Evolutionary conservation across 2,797 vertebrate species (phyloP).

Genomic region (Ceyx erithaca): DNA sequence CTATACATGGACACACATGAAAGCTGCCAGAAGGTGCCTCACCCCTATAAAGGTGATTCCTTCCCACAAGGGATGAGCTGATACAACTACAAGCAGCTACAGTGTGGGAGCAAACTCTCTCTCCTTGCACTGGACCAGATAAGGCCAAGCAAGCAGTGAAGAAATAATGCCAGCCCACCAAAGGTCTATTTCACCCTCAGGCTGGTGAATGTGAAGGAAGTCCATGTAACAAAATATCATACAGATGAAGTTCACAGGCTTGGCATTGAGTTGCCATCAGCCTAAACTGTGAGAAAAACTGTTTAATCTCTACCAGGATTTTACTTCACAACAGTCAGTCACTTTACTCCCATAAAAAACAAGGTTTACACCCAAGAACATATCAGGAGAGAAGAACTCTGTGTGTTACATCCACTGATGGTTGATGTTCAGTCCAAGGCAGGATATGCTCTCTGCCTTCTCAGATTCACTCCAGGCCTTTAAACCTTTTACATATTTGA

Average conservation of each 20-base stretch:
- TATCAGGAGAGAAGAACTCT: not conserved
- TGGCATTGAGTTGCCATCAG: not conserved
- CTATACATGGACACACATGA: rapidly evolving
- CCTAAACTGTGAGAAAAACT: not conserved
- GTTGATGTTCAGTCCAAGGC: not conserved
- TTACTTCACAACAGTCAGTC: not conserved
- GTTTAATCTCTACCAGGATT: not conserved
- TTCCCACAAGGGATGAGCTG: not conserved
- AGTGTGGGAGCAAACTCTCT: not conserved
- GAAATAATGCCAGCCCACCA: not conserved
- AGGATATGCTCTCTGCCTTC: not conserved
- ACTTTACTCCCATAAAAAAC: not conserved
- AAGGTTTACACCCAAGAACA: not conserved
- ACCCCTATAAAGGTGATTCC: not conserved
- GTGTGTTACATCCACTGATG: not conserved
- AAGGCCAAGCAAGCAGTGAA: not conserved
- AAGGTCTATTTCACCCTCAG: not conserved
- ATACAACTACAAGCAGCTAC: not conserved
- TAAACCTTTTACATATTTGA: not conserved
- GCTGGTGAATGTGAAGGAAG: not conserved
- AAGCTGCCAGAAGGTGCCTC: not conserved
- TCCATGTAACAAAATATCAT: rapidly evolving
- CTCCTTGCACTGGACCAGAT: not conserved
- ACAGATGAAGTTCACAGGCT: not conserved
- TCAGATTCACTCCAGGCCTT: not conserved